Evolutionary conservation across 2,797 vertebrate genomes (phyloP), one percentile per base, ranked within the genome.

Genomic region (Lagodon rhomboides): DNA sequence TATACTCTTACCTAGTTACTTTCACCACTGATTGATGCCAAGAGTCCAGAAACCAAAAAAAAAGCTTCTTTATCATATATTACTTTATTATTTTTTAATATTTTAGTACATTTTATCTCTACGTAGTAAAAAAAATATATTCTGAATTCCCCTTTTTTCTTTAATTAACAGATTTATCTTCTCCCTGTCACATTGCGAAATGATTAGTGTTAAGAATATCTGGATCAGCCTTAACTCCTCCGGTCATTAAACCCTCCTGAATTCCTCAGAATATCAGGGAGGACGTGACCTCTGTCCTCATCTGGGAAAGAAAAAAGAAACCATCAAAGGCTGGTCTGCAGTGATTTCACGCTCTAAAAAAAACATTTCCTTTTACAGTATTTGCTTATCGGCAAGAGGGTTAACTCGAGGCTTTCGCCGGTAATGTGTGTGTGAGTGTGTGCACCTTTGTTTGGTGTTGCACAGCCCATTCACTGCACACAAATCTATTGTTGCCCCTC

Each of bases 381-480:
- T 41, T 56, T 30, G 17, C 65, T 79, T 77, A 79, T 68, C 58
- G 43, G n/a, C 25, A 41, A 38, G 1, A 11, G 17, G 6, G 77
- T 71, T 51, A 47, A 43, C 47, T 47, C 9, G 55, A 38, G 44
- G 17, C 47, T 51, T 15, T 72, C 12, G 6, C n/a, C 10, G 49
- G 12, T 67, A 3, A 0, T 63, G 22, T 74, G 22, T 50, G 12
- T 0, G 15, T 38, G 23, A 55, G 20, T 50, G 17, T 55, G 17
- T 56, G 11, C 50, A 6, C 61, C 41, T 67, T 58, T 72, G 3
- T 50, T 10, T 38, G 25, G 5, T 27, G 12, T 51, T 30, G 20
- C 10, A 44, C 30, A 20, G 3, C 66, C 9, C 16, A 68, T 3
- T 12, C 5, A 54, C 4, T 25, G n/a, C 23, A 15, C 20, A 25